Evolutionary conservation across 1,140 invertebrate genomes (phyloP), one percentile per base, ranked within the genome.

Genomic region (Heliconius eleuchia): DNA sequence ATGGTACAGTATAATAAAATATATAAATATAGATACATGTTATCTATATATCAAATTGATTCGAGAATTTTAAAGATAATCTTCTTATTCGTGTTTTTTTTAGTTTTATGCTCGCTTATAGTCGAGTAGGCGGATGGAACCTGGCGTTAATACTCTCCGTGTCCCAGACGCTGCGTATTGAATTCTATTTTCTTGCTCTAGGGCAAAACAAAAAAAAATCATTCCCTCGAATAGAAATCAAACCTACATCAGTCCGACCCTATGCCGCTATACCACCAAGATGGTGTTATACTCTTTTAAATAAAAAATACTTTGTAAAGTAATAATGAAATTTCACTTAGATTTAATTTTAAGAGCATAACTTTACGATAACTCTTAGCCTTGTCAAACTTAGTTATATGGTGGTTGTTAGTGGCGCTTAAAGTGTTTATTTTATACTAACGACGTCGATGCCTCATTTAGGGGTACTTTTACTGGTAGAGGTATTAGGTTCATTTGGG

Each of bases 401-500:
- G 23, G 60, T 13, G 60, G 60, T 66, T 30, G 23, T 66, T 66
- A 30, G 27, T 66, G 11, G 60, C 3, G 23, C 27, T 66, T 66
- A 16, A 66, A 66, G 27, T 66, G 60, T 66, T 66, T 66, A 66
- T 66, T 66, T 66, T 66, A 16, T 66, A 66, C 60, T 27, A 66
- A 66, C 27, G 13, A 66, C 60, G 13, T 18, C 60, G 23, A 66
- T 66, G 4, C 23, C 60, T 66, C 23, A 66, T 66, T 66, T 66
- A 9, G 23, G 27, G 60, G 60, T 23, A n/a, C n/a, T n/a, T 66
- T 66, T 66, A 66, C 27, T 66, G 60, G 13, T 16, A 16, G 27
- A 1, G 13, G 19, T 66, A 66, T 66, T 66, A 66, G 8, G 11
- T 66, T 27, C 13, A 13, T 27, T 60, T 60, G 7, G 30, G 0